Conservation (phyloP, 2,888 invertebrate genomes). For the Byasa hedistus region DNA sequence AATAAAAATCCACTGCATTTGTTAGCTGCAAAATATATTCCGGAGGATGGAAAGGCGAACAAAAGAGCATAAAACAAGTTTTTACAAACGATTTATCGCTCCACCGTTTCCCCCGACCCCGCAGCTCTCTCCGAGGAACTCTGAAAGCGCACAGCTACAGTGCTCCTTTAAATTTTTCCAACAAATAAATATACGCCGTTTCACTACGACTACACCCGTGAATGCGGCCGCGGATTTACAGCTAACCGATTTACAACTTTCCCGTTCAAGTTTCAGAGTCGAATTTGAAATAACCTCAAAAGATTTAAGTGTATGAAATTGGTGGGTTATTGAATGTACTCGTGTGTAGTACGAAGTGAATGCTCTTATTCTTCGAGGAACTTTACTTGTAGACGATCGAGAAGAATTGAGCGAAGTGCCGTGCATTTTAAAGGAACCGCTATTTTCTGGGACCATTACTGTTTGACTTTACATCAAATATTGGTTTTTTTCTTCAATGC, state of each 20-base stretch:
- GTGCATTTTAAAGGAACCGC: not conserved
- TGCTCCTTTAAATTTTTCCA: slow-evolving; percentile 27
- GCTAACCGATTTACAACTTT: slow-evolving; percentile 10
- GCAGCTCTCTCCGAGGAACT: slow-evolving; percentile 12
- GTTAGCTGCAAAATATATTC: slow-evolving; percentile 3
- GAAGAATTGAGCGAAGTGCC: not conserved
- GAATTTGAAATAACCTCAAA: slow-evolving; percentile 11
- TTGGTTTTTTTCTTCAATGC: not conserved
- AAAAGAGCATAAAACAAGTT: slow-evolving; percentile 29
- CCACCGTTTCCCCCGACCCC: slow-evolving; percentile 9
- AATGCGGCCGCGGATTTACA: slow-evolving; percentile 18
- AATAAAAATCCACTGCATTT: slow-evolving; percentile 15
- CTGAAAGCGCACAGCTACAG: slow-evolving; percentile 19
- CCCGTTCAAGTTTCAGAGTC: slow-evolving; percentile 2
- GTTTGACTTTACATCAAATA: not conserved
- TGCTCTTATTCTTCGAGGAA: slow-evolving; percentile 15
- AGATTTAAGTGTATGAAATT: slow-evolving; percentile 26
- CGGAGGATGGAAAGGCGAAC: slow-evolving; percentile 17
- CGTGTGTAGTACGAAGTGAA: slow-evolving; percentile 18
- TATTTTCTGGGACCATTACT: not conserved
- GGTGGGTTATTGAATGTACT: slow-evolving; percentile 21
- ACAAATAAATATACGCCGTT: slow-evolving; percentile 29
- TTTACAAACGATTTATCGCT: slow-evolving; percentile 30
- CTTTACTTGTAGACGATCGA: not conserved
- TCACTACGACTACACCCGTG: slow-evolving; percentile 9